A percentile compares a stretch with the other conserved stretches of the same genome.
These are phyloP conservation scores for Euschistus heros DNA, from an alignment of 1,140 invertebrate species.

Conservation along the genomic window DNA sequence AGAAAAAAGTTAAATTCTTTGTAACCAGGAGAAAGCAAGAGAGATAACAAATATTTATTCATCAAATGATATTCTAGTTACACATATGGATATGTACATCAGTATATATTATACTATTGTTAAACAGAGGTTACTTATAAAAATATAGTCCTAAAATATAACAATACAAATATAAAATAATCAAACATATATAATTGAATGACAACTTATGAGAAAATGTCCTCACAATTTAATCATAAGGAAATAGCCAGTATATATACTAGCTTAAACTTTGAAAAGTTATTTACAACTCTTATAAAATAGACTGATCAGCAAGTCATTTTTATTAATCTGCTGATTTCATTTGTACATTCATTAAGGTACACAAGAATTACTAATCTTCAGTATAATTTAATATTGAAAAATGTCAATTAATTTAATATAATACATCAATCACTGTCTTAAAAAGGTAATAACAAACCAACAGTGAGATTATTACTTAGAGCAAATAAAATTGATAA, in stretches of 20 bases:
- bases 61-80: too few relatives aligned
- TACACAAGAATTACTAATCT: too few relatives aligned
- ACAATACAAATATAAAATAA: conserved; percentile 6
- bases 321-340: background rate
- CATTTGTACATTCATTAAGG: background rate
- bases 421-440: too few relatives aligned
- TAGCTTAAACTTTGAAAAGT: background rate
- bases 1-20: too few relatives aligned
- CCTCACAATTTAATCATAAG: background rate
- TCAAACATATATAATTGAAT: too few relatives aligned
- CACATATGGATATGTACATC: conserved; percentile 3
- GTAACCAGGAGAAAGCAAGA: too few relatives aligned
- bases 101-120: background rate
- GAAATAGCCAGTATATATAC: background rate
- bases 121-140: background rate
- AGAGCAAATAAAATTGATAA: too few relatives aligned
- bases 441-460: too few relatives aligned
- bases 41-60: too few relatives aligned
- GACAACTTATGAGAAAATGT: background rate
- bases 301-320: background rate
- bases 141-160: conserved; percentile 12
- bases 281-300: background rate
- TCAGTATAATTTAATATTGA: too few relatives aligned
- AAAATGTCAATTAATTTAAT: too few relatives aligned
- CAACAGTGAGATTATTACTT: too few relatives aligned